Percentiles rank a stretch among this genome's conserved stretches.
Evolutionary conservation across 1,140 invertebrate genomes (phyloP).

Genomic region (Drosophila repleta): DNA sequence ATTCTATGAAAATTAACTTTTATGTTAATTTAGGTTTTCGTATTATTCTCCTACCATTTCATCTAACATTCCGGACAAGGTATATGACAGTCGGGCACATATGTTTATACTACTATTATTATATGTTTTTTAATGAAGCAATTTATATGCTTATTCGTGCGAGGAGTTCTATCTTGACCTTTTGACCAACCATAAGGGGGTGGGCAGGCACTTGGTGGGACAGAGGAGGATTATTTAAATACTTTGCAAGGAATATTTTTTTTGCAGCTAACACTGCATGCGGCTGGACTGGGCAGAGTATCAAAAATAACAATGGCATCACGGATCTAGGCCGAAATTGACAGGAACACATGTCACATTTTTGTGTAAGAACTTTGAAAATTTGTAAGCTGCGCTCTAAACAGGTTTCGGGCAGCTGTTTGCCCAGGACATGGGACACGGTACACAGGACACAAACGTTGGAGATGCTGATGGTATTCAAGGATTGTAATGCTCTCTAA

Average conservation of each 20-base stretch:
- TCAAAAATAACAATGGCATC: conserved; percentile 37
- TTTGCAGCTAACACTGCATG: conserved; percentile 31
- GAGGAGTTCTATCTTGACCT: conserved; percentile 22
- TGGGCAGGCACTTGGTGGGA: conserved; percentile 22
- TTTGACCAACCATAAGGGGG: conserved; percentile 20
- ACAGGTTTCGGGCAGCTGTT: conserved; percentile 34
- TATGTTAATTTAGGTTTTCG: too few species aligned
- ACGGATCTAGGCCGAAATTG: conserved; percentile 43
- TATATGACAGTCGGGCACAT: neutral
- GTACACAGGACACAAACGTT: neutral
- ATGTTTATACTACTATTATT: neutral
- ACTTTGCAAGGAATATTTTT: conserved; percentile 37
- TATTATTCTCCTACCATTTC: too few species aligned
- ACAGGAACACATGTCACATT: conserved; percentile 77
- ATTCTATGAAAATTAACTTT: too few species aligned
- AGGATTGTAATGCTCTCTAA: conserved; percentile 55
- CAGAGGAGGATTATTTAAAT: conserved; percentile 47
- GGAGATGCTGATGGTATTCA: conserved; percentile 30
- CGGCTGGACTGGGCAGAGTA: conserved; percentile 2
- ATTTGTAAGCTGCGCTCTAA: conserved; percentile 59
- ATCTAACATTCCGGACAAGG: neutral
- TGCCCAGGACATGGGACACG: neutral
- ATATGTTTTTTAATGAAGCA: conserved; percentile 18
- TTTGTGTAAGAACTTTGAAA: conserved; percentile 72
- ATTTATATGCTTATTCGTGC: conserved; percentile 38